phyloP scores from a whole-genome alignment of 2,797 vertebrate species.

The Sarcophilus harrisii region DNA sequence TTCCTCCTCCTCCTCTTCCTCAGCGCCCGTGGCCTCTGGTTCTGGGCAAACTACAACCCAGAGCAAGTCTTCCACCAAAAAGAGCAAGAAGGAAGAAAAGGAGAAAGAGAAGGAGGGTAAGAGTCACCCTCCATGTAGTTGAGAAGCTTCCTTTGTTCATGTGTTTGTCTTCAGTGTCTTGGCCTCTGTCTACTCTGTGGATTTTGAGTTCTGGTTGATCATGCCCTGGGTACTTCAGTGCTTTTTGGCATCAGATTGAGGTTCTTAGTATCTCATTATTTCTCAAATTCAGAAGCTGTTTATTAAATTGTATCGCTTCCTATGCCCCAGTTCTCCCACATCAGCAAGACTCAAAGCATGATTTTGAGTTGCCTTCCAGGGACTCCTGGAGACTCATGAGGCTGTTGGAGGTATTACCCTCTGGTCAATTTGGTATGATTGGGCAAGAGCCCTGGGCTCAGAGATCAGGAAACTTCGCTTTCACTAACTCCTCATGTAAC shows the following conservation, averaged over 20 bases:
- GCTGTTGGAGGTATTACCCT: neutral
- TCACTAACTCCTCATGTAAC: neutral
- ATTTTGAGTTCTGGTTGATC: neutral
- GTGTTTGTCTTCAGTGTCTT: neutral
- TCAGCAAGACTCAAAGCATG: neutral
- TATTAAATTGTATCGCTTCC: neutral
- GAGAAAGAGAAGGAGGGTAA: slow-evolving; percentile 98
- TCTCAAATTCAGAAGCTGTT: neutral
- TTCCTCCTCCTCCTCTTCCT: slow-evolving; percentile 82
- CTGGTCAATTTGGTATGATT: neutral
- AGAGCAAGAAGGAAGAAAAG: slow-evolving; percentile 99
- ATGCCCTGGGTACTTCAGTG: neutral
- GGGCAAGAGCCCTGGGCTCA: neutral
- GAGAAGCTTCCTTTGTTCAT: neutral
- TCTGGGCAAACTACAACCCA: slow-evolving; percentile 91
- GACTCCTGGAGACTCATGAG: neutral
- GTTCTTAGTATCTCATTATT: slow-evolving; percentile 5
- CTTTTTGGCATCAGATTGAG: neutral
- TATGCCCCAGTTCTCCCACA: neutral
- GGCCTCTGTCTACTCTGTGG: neutral
- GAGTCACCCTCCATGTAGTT: slow-evolving; percentile 41
- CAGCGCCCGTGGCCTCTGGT: slow-evolving; percentile 85
- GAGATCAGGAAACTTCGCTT: neutral
- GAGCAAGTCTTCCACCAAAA: slow-evolving; percentile 97
- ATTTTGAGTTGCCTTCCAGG: neutral